A percentile compares a stretch with the other conserved stretches of the same genome.
Conservation (phyloP, 64 coral and sea anemone species). For the Actinia equina region DNA sequence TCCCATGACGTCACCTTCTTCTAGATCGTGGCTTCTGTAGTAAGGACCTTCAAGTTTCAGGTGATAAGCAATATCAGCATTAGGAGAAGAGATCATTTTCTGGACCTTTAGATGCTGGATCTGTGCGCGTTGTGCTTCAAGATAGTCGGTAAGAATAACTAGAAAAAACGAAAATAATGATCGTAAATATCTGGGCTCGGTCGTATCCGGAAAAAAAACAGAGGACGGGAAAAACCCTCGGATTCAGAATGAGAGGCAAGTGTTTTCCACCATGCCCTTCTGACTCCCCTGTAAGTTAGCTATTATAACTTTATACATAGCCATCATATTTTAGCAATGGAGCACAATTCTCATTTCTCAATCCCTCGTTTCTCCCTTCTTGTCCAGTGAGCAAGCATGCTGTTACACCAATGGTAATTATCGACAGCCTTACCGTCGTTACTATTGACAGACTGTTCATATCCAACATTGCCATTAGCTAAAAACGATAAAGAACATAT, state of each 20-base stretch:
- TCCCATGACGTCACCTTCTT: constrained; percentile 72
- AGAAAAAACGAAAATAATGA: not conserved
- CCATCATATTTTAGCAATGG: no score
- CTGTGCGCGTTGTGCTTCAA: constrained; percentile 56
- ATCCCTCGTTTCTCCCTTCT: not conserved
- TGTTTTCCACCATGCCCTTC: no score
- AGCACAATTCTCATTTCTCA: no score
- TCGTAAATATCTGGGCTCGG: no score
- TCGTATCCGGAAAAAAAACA: no score
- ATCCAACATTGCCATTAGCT: not conserved
- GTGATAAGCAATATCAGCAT: constrained; percentile 68
- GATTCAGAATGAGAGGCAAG: no score
- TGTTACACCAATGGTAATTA: not conserved
- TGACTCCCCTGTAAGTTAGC: not conserved
- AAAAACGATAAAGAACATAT: not conserved
- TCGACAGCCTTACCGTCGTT: not conserved
- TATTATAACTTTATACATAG: no score
- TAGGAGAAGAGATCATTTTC: constrained; percentile 27
- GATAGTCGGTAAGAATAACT: constrained; percentile 50
- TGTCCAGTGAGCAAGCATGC: not conserved
- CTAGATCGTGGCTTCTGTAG: constrained; percentile 24
- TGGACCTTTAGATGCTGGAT: constrained; percentile 41
- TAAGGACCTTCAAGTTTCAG: constrained; percentile 47
- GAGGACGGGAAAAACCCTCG: no score
- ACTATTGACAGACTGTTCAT: not conserved